Evolutionary conservation across 2,113 vertebrate genomes (phyloP), one percentile per base, ranked within the genome.

Genomic region (Hippotragus niger): DNA sequence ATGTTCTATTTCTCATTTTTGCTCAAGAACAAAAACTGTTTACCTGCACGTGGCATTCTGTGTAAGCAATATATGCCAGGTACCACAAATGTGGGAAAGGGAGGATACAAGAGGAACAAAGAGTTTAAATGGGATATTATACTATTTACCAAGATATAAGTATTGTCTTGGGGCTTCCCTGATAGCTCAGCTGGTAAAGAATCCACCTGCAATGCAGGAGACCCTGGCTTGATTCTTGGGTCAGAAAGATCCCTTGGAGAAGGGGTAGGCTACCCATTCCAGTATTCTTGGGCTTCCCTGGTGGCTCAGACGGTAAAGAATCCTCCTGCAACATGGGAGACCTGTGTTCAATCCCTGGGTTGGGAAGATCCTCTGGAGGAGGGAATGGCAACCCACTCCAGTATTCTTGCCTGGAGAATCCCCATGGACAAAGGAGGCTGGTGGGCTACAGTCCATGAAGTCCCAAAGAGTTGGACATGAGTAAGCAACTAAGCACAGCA

Each of bases 21-120:
- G 17, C 62, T 84, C 91, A 81, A 92, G 45, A 95, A 94, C 93
- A 64, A 64, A 76, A 94, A 36, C 71, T 86, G 71, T 64, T 90
- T 50, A 88, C 21, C 40, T 93, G 23, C 7, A 43, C 14, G 23
- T 88, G 82, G n/a, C 27, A 93, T 93, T 94, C 82, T 71, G 33
- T 40, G 5, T 80, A 89, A 84, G 33, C 50, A 89, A 89, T 47
- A 64, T 29, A 93, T 62, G 4, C 36, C 55, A 43, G 60, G 93
- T 57, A 94, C 40, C 81, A 50, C 47, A 97, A 53, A 94, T 21
- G 9, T 21, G 15, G 53, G 74, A 95, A 95, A 90, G 14, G 3
- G 45, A 98, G 52, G 82, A 67, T 36, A 23, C 58, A 74, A 90
- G 7, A 90, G 17, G 33, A 88, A 71, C 27, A 86, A 60, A 36